Conservation (phyloP, 2,888 invertebrate species). For the Heliconius erato region DNA sequence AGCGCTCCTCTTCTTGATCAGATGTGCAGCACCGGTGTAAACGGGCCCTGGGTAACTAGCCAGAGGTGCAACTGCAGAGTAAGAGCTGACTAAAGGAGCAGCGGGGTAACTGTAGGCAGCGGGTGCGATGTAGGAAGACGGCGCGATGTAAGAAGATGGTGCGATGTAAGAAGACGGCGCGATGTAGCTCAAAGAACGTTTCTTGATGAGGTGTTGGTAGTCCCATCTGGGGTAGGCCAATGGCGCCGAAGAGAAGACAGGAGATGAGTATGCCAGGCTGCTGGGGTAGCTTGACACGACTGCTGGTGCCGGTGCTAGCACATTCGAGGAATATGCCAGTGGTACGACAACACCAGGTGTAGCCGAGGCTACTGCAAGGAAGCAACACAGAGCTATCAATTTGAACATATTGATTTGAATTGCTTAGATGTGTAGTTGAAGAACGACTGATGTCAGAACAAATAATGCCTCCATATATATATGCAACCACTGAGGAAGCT, state of each 20-base stretch:
- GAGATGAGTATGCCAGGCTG: constrained; percentile 51
- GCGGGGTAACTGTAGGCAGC: too few relatives aligned
- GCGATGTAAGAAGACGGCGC: constrained; percentile 40
- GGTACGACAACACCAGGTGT: constrained; percentile 56
- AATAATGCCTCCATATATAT: constrained; percentile 70
- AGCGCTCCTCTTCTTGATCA: constrained; percentile 76
- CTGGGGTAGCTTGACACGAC: constrained; percentile 50
- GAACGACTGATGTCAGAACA: constrained; percentile 55
- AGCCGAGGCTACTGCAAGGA: constrained; percentile 79
- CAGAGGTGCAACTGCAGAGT: constrained; percentile 56
- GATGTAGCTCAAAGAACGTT: too few relatives aligned
- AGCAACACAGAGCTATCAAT: constrained; percentile 79
- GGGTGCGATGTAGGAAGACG: too few relatives aligned
- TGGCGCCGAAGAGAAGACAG: too few relatives aligned
- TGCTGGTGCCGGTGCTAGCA: constrained; percentile 51
- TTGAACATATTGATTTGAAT: constrained; percentile 74
- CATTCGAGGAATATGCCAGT: constrained; percentile 41
- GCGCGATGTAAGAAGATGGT: constrained; percentile 49
- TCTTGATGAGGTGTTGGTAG: too few relatives aligned
- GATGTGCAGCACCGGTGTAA: constrained; percentile 62
- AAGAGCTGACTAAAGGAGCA: constrained; percentile 51
- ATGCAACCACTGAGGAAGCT: constrained; percentile 69
- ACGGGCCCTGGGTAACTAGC: constrained; percentile 49
- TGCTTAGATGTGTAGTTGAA: constrained; percentile 59
- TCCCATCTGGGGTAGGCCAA: too few relatives aligned